Conservation (phyloP, 2,888 invertebrate species). For the Nasonovia ribisnigri region DNA sequence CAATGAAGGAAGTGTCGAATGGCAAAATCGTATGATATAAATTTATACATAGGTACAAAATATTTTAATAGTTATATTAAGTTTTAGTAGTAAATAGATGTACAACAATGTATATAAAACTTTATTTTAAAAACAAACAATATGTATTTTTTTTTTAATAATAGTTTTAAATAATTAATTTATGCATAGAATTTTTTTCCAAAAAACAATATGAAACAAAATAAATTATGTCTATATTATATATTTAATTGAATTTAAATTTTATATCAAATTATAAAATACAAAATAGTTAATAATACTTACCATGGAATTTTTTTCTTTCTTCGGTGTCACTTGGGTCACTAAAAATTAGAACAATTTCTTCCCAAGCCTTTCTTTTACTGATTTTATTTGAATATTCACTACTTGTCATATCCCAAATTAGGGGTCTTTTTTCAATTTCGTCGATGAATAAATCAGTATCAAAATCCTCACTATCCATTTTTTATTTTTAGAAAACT, state of each 20-base stretch:
- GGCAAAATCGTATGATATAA: constrained; percentile 3
- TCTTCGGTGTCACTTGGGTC: constrained; percentile 23
- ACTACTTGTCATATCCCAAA: background rate
- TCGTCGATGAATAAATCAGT: background rate
- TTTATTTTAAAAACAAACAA: no score
- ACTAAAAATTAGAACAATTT: constrained; percentile 7
- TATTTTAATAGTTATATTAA: background rate
- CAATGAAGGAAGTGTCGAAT: constrained; percentile 15
- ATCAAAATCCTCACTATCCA: background rate
- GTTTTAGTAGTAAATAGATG: no score
- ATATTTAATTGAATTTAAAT: constrained; percentile 24
- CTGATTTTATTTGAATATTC: background rate
- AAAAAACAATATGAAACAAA: constrained; percentile 12
- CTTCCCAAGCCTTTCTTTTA: background rate
- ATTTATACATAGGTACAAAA: background rate
- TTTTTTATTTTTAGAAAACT: background rate
- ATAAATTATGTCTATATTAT: constrained; percentile 24
- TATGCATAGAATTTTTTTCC: no score
- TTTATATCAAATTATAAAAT: constrained; percentile 13
- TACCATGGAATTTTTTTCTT: constrained; percentile 27
- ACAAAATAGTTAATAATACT: constrained; percentile 34
- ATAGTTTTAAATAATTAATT: no score
- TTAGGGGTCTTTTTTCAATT: background rate
- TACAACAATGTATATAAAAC: no score
- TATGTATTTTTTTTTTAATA: no score